Evolutionary conservation across 2,113 vertebrate genomes (phyloP).

Genomic region (Microtus ochrogaster): DNA sequence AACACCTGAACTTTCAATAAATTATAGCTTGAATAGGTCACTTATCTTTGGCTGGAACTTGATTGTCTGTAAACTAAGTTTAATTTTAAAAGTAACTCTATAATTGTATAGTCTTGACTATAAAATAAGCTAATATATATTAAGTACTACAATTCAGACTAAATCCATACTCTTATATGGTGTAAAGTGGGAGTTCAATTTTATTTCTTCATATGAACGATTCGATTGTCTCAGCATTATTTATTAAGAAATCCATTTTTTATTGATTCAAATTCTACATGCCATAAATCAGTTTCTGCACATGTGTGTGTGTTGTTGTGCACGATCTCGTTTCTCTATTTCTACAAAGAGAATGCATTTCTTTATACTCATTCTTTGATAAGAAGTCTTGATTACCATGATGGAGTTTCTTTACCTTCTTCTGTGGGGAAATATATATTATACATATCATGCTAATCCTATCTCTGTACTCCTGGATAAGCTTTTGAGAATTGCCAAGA

Average conservation of each 20-base stretch:
- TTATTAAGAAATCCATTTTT: neutral
- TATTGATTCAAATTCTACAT: neutral
- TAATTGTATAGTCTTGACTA: neutral
- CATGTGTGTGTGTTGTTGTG: neutral
- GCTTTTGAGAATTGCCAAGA: conserved; percentile 8
- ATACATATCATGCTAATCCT: neutral
- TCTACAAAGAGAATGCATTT: neutral
- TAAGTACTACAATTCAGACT: neutral
- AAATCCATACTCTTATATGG: neutral
- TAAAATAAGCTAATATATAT: conserved; percentile 31
- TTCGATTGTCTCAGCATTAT: neutral
- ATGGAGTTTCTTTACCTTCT: neutral
- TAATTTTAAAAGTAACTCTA: neutral
- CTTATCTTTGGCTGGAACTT: neutral
- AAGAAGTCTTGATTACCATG: neutral
- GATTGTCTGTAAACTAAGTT: neutral
- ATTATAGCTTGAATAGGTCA: neutral
- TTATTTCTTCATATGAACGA: conserved; percentile 23
- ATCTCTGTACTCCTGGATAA: neutral
- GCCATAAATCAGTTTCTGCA: neutral
- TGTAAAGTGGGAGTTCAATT: neutral
- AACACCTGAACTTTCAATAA: neutral
- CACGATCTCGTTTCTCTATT: neutral
- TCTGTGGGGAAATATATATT: neutral
- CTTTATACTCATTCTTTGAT: neutral